Conservation (phyloP, 1,140 invertebrate species). For the Bombus confusus region DNA sequence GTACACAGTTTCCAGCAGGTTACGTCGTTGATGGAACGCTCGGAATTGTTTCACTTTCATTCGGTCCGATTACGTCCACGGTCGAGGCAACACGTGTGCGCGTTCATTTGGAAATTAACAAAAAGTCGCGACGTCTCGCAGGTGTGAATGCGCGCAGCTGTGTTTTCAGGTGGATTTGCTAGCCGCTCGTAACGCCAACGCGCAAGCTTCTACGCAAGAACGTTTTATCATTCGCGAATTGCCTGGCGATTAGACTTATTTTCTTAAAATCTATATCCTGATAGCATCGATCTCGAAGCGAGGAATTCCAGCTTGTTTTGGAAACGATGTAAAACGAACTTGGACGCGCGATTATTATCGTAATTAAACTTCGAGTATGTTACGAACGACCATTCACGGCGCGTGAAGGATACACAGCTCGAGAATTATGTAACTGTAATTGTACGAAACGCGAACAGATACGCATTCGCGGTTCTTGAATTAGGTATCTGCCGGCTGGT, state of each 20-base stretch:
- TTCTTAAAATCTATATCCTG: neutral
- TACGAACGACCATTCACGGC: neutral
- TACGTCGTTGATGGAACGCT: constrained; percentile 22
- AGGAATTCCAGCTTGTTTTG: too few species aligned
- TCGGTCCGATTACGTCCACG: constrained; percentile 39
- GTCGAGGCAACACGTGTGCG: constrained; percentile 35
- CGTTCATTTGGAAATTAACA: constrained; percentile 44
- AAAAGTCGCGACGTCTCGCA: constrained; percentile 31
- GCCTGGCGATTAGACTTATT: neutral
- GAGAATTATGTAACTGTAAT: neutral
- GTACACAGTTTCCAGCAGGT: neutral
- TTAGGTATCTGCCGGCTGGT: too few species aligned
- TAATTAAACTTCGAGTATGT: too few species aligned
- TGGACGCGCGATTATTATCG: too few species aligned
- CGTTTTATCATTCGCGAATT: neutral
- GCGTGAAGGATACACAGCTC: neutral
- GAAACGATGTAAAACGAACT: too few species aligned
- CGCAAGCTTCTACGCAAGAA: neutral
- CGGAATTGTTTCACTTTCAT: constrained; percentile 33
- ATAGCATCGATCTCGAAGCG: neutral
- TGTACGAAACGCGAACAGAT: neutral
- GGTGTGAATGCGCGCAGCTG: constrained; percentile 45
- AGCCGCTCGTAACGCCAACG: neutral
- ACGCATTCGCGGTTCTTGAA: too few species aligned
- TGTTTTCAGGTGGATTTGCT: constrained; percentile 58